phyloP scores from a whole-genome alignment of 2,113 vertebrate genomes.

The Boulengeromyrus knoepffleri region DNA sequence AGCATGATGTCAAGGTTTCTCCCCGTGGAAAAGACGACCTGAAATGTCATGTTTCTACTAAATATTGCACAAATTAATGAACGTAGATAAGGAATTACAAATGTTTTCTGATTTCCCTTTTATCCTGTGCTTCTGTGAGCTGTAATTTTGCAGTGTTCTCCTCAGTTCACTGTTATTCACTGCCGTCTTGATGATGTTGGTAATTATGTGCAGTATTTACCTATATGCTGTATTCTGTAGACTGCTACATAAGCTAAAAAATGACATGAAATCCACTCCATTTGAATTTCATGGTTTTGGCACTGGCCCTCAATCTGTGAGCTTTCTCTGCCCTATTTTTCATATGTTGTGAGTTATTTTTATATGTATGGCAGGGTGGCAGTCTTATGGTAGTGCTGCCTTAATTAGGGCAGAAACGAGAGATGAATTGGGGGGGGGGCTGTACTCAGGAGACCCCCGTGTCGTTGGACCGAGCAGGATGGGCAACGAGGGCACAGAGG shows the following conservation, averaged over 20 bases:
- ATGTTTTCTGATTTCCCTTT: neutral
- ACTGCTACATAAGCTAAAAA: neutral
- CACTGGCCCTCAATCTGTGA: neutral
- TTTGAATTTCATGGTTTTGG: neutral
- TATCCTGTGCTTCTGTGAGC: neutral
- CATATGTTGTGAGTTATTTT: conserved; percentile 34
- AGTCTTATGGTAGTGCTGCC: conserved; percentile 32
- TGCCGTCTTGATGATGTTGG: neutral
- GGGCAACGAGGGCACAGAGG: neutral
- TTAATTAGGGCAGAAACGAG: conserved; percentile 44
- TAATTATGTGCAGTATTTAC: neutral
- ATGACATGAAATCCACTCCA: neutral
- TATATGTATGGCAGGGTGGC: conserved; percentile 23
- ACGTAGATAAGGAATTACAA: neutral
- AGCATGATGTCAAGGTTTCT: neutral
- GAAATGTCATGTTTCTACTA: neutral
- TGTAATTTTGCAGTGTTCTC: neutral
- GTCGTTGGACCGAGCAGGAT: neutral
- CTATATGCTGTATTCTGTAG: neutral
- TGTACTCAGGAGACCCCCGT: conserved; percentile 34
- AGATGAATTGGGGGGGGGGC: conserved; percentile 33
- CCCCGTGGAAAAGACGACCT: neutral
- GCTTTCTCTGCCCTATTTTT: conserved; percentile 24
- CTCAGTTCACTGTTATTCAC: neutral
- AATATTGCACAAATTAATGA: neutral